Percentiles rank a stretch among this genome's conserved stretches.
Conservation (phyloP, 2,888 invertebrate species). For the Scaeva pyrastri region DNA sequence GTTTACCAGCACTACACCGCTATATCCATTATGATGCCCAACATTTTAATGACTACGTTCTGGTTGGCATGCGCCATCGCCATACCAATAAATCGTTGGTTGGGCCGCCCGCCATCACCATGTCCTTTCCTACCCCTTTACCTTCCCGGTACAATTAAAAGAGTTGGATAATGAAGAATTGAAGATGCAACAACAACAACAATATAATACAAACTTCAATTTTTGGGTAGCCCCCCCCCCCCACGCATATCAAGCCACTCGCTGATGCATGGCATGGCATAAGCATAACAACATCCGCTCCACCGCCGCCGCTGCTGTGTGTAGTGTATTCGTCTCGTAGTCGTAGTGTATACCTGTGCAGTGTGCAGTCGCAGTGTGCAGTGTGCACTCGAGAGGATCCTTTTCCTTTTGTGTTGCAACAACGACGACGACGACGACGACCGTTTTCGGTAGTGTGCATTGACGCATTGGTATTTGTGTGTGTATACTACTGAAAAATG, state of each 20-base stretch:
- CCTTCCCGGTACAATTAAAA: slow-evolving; percentile 42
- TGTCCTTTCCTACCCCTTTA: slow-evolving; percentile 13
- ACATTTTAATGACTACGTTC: slow-evolving; percentile 56
- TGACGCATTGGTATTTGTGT: slow-evolving; percentile 52
- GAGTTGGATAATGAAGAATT: slow-evolving; percentile 34
- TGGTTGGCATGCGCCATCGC: slow-evolving; percentile 72
- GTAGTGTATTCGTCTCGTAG: too few species aligned
- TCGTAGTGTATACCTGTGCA: too few species aligned
- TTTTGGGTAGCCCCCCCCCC: slow-evolving; percentile 38
- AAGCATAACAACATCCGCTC: slow-evolving; percentile 51
- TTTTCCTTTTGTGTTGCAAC: slow-evolving; percentile 70
- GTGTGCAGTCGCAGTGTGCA: not conserved
- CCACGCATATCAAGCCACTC: slow-evolving; percentile 38
- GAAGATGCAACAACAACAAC: slow-evolving; percentile 41
- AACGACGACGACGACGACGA: too few species aligned
- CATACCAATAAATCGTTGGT: slow-evolving; percentile 16
- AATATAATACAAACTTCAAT: too few species aligned
- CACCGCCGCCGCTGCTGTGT: not conserved
- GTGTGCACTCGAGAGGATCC: slow-evolving; percentile 66
- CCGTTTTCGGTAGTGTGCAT: slow-evolving; percentile 23
- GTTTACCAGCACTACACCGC: slow-evolving; percentile 44
- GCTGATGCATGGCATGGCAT: slow-evolving; percentile 53
- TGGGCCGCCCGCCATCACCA: not conserved
- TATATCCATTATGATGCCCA: slow-evolving; percentile 51
- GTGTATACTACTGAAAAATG: slow-evolving; percentile 70